phyloP scores from a whole-genome alignment of 2,797 vertebrate genomes.

The Manis crassicaudata region DNA sequence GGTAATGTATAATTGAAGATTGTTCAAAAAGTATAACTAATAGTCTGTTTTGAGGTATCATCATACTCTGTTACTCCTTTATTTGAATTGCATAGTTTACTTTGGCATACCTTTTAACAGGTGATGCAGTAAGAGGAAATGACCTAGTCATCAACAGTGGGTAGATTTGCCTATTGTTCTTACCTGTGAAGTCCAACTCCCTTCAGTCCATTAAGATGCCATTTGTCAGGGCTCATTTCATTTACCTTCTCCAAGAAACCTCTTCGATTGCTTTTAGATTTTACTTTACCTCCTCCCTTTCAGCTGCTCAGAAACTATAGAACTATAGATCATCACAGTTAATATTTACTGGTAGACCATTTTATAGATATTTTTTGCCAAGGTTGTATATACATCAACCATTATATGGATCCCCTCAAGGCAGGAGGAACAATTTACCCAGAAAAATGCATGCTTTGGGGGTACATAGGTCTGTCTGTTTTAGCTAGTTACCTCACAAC shows the following conservation, averaged over 20 bases:
- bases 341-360: background rate
- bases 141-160: background rate
- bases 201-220: background rate
- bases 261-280: background rate
- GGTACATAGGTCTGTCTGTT: background rate
- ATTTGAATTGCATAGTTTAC: background rate
- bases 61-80: background rate
- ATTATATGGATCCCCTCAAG: background rate
- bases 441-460: background rate
- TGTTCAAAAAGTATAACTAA: background rate
- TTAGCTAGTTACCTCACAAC: background rate
- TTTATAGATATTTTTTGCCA: background rate
- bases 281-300: background rate
- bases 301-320: background rate
- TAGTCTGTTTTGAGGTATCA: background rate
- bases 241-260: background rate
- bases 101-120: background rate
- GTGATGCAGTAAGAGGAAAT: background rate
- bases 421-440: background rate
- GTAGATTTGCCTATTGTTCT: background rate
- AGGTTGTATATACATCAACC: background rate
- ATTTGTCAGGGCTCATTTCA: background rate
- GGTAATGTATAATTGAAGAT: background rate
- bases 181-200: background rate
- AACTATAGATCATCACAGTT: background rate